These are phyloP conservation scores for Tiliacea aurago DNA, from an alignment of 2,888 invertebrate species.

Conservation along the genomic window DNA sequence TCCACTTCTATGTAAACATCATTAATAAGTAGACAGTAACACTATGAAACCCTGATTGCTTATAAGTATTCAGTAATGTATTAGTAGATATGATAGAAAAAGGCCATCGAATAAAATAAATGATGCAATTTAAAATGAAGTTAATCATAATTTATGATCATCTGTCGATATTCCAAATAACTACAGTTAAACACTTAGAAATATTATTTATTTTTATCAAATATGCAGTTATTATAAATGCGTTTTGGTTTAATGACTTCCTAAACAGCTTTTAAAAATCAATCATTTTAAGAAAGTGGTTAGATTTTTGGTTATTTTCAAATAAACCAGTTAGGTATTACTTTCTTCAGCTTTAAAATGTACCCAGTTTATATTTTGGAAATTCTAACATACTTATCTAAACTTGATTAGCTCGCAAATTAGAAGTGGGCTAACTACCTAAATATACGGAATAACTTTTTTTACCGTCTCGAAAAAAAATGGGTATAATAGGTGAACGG, in stretches of 20 bases:
- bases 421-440: no score
- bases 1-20: no score
- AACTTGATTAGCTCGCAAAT: no score
- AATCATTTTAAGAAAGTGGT: slow-evolving; percentile 20
- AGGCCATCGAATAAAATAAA: not conserved
- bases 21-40: no score
- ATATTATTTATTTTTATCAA: slow-evolving; percentile 3
- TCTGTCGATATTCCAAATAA: slow-evolving; percentile 8
- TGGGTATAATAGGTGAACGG: no score
- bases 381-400: not conserved
- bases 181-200: not conserved
- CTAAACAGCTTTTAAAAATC: not conserved
- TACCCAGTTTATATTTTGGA: no score
- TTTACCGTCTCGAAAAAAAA: no score
- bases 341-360: not conserved
- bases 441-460: no score
- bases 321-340: not conserved
- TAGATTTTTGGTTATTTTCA: not conserved
- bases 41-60: no score
- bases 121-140: slow-evolving; percentile 2
- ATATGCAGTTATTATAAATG: not conserved
- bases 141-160: slow-evolving; percentile 27
- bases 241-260: not conserved
- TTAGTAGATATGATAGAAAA: no score
- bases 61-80: no score